phyloP scores from a whole-genome alignment of 2,113 vertebrate species.

The Pteropus alecto region DNA sequence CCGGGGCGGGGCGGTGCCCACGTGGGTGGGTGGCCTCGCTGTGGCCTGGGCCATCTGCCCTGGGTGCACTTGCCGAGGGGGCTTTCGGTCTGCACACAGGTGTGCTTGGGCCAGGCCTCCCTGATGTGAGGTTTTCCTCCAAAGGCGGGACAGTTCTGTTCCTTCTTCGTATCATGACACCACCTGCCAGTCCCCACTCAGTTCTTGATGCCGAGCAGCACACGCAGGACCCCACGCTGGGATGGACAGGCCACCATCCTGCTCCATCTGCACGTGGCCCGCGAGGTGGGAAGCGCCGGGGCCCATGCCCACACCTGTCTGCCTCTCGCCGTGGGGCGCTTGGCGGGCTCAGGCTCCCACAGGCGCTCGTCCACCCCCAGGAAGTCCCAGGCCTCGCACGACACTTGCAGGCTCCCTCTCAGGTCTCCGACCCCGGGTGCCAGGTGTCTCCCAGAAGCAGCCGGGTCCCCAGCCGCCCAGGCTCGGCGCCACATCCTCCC shows the following conservation, averaged over 20 bases:
- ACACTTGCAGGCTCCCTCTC: not conserved
- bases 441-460: not conserved
- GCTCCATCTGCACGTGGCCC: too few species aligned
- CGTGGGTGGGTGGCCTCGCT: not conserved
- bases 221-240: not conserved
- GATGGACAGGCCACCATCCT: not conserved
- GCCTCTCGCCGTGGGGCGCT: too few species aligned
- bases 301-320: too few species aligned
- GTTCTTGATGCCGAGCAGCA: not conserved
- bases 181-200: not conserved
- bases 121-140: not conserved
- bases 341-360: too few species aligned
- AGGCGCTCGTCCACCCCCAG: too few species aligned
- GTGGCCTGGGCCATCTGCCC: not conserved
- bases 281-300: too few species aligned
- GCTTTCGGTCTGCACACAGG: not conserved
- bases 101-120: not conserved
- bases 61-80: not conserved
- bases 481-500: not conserved
- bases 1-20: too few species aligned
- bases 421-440: not conserved
- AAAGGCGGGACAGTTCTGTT: not conserved
- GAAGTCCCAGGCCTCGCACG: too few species aligned
- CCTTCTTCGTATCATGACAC: not conserved
- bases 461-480: not conserved